phyloP scores from a whole-genome alignment of 2,113 vertebrate genomes.

The Ctenomys sociabilis region DNA sequence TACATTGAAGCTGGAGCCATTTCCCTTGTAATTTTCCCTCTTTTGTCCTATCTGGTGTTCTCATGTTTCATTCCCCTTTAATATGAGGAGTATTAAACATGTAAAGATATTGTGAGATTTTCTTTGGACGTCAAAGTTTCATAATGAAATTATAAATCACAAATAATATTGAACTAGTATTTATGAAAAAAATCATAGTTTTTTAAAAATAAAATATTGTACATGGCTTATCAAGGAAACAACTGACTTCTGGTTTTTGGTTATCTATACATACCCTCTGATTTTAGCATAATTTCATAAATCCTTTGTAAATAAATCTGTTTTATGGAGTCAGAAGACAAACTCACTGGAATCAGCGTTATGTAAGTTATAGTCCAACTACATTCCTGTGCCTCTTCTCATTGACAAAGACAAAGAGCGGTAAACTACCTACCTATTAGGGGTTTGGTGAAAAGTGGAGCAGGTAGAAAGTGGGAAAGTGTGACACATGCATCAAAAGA shows the following conservation, averaged over 20 bases:
- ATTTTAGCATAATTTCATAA: slow-evolving; percentile 49
- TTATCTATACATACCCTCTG: slow-evolving; percentile 1
- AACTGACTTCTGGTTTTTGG: slow-evolving; percentile 10
- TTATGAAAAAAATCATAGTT: neutral
- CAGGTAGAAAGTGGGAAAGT: neutral
- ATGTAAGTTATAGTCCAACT: neutral
- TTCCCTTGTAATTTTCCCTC: neutral
- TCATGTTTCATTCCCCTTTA: neutral
- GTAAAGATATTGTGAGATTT: slow-evolving; percentile 22
- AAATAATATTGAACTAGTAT: slow-evolving; percentile 30
- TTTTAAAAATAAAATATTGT: slow-evolving; percentile 7
- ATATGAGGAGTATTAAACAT: neutral
- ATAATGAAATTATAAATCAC: slow-evolving; percentile 20
- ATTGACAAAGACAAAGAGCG: neutral
- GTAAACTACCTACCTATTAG: neutral
- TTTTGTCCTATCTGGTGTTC: neutral
- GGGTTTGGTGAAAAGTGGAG: neutral
- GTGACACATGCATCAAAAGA: neutral
- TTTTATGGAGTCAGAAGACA: neutral
- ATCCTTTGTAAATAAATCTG: neutral
- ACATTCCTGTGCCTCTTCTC: neutral
- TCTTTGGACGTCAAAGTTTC: slow-evolving; percentile 29
- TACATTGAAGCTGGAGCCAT: neutral
- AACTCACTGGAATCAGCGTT: neutral
- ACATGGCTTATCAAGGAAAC: neutral